phyloP scores from a whole-genome alignment of 1,140 invertebrate species.

The Neodiprion lecontei region DNA sequence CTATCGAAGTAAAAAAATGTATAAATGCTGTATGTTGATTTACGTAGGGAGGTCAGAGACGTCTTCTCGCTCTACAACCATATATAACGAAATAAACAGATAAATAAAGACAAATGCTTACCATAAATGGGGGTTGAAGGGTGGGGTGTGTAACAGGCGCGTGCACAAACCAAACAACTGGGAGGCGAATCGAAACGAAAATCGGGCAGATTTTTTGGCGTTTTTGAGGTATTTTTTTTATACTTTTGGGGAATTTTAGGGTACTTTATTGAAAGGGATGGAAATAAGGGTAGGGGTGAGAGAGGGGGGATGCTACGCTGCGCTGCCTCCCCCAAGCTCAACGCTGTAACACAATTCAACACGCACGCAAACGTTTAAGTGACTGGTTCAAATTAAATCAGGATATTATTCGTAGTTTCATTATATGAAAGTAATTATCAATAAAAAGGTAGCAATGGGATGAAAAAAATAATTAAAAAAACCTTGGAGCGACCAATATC shows the following conservation, averaged over 20 bases:
- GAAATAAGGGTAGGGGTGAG: conserved; percentile 31
- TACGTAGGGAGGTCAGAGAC: no score
- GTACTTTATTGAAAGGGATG: conserved; percentile 33
- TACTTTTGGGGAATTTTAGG: conserved; percentile 36
- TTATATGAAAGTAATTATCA: no score
- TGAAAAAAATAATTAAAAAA: conserved; percentile 21
- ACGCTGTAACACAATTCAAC: conserved; percentile 63
- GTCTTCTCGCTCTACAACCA: background rate
- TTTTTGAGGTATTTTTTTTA: conserved; percentile 40
- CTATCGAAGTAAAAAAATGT: no score
- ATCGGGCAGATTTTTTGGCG: conserved; percentile 57
- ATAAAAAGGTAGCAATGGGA: no score
- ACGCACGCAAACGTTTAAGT: conserved; percentile 60
- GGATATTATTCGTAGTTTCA: background rate
- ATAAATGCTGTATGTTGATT: no score
- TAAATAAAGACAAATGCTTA: conserved; percentile 63
- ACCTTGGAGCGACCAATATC: conserved; percentile 18
- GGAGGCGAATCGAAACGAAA: conserved; percentile 54
- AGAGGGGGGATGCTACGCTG: conserved; percentile 56
- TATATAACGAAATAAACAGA: conserved; percentile 42
- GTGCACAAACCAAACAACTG: conserved; percentile 64
- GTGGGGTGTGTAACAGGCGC: conserved; percentile 62
- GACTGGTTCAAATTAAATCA: conserved; percentile 19
- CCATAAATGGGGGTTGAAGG: conserved; percentile 61
- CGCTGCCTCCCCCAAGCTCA: conserved; percentile 63